Base-by-base conservation (phyloP, 2,113 vertebrate species). In the Neopipo cinnamomea region DNA sequence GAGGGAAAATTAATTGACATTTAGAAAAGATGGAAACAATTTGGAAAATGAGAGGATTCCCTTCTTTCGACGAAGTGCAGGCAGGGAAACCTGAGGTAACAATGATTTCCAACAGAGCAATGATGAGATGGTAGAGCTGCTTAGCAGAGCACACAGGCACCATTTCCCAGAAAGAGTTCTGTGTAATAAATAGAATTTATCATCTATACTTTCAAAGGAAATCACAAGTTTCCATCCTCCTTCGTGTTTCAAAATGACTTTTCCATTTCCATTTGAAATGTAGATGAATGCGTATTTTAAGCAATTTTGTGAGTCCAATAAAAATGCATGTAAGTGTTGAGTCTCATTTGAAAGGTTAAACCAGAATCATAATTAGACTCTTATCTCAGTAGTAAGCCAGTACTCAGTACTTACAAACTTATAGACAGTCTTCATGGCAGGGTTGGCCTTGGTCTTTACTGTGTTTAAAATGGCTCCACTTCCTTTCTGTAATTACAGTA, bases 351-450 rank as follows among this genome's bases (percentile, higher is more conserved):
- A 88, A 95, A 88, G 58, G 93, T 66, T 77, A 84, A 63, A 91
- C 70, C 56, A 91, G 85, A 75, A 75, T 18, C 4, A 8, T 92
- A 85, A 90, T 91, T 91, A 95, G 78, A 70, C 93, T 95, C 88
- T 92, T 92, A 93, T 89, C 93, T 92, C 83, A 89, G 92, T 72
- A 78, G 73, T 63, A 89, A 95, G 87, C 87, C 90, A 44, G 55
- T 52, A 74, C 94, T 81, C 44, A 17, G 15, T 96, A 98, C 99
- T 99, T 98, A 99, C 99, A 97, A 99, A 99, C 97, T 99, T 99
- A 97, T 99, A 99, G 95, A 99, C 99, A 3, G 98, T 99, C 97
- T 99, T 99, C 99, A 99, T 99, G 65, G 99, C 99, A 3, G 99
- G 99, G 93, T 99, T 99, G 23, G 99, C 99, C 97, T 99, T 99